Percentiles rank a stretch among this genome's conserved stretches.
Conservation (phyloP, 2,113 vertebrate species). For the Malurus cyaneus region DNA sequence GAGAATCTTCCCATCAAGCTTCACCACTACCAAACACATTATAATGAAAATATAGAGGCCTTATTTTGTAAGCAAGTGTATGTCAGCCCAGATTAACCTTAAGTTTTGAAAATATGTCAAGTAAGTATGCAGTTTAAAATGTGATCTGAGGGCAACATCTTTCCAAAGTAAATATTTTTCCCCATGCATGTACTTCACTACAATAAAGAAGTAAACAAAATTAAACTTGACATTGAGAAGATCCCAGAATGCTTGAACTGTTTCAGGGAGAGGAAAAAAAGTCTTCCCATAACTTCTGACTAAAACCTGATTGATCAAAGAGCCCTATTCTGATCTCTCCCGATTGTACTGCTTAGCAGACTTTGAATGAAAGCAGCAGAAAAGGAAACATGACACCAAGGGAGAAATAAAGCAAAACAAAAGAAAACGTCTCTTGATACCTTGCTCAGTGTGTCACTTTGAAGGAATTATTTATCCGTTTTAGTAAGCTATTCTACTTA, state of each 20-base stretch:
- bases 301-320: conserved; percentile 26
- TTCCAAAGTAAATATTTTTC: neutral
- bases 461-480: conserved; percentile 28
- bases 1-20: neutral
- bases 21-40: neutral
- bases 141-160: neutral
- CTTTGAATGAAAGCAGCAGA: neutral
- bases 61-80: neutral
- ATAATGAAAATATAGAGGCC: neutral
- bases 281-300: neutral
- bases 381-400: neutral
- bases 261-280: neutral
- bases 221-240: conserved; percentile 32
- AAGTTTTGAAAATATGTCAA: neutral
- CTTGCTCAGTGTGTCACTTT: neutral
- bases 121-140: neutral
- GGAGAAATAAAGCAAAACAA: neutral
- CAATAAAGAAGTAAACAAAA: neutral
- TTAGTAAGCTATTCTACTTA: neutral
- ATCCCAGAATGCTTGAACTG: neutral
- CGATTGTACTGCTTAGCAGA: neutral
- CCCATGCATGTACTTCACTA: neutral
- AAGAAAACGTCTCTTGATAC: neutral
- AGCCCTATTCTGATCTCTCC: neutral
- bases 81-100: neutral